Conservation (phyloP, 2,888 invertebrate species). For the Drosophila kuntzei region DNA sequence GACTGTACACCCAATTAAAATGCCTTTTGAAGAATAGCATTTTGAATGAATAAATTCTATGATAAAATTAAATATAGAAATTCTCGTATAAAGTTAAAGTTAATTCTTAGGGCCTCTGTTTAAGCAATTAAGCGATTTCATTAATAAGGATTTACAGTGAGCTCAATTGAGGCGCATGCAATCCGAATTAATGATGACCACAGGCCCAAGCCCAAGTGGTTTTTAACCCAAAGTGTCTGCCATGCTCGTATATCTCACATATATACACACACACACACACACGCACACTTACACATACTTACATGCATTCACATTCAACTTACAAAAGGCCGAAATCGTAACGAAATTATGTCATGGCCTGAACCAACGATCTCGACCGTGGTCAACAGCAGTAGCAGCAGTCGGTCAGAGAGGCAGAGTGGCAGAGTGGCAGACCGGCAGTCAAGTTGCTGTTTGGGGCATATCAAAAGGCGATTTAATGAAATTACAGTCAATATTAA, state of each 20-base stretch:
- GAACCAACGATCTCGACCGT: slow-evolving; percentile 19
- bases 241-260: slow-evolving; percentile 25
- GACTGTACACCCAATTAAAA: slow-evolving; percentile 5
- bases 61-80: background rate
- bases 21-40: background rate
- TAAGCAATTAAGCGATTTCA: slow-evolving; percentile 36
- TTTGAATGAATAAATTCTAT: background rate
- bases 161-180: slow-evolving; percentile 34
- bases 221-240: slow-evolving; percentile 49
- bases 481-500: slow-evolving; percentile 80
- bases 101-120: background rate
- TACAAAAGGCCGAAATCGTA: slow-evolving; percentile 42
- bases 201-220: slow-evolving; percentile 40
- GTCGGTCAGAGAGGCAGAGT: too few relatives aligned
- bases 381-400: slow-evolving; percentile 20
- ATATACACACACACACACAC: slow-evolving; percentile 1
- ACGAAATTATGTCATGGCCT: slow-evolving; percentile 65
- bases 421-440: slow-evolving; percentile 4
- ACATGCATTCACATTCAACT: slow-evolving; percentile 15
- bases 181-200: slow-evolving; percentile 54
- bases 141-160: slow-evolving; percentile 57
- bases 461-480: slow-evolving; percentile 78
- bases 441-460: slow-evolving; percentile 27
- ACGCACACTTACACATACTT: slow-evolving; percentile 3
- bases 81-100: background rate